Percentiles rank a stretch among this genome's conserved stretches.
Conservation (phyloP, 2,888 invertebrate genomes). For the Tiphia femorata region DNA sequence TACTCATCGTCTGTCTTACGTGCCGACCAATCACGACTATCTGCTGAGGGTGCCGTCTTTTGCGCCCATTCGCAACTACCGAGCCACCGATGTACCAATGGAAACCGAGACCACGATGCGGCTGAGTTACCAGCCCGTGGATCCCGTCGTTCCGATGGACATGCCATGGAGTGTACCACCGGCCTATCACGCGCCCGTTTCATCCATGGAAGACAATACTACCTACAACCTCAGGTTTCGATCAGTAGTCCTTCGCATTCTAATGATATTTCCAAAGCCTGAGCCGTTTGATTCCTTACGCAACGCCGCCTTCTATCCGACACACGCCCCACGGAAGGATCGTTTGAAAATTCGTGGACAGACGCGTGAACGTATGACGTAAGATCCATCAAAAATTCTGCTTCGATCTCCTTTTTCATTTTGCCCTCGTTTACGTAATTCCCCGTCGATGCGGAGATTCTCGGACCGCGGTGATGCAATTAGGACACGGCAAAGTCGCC, state of each 20-base stretch:
- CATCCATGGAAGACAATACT: conserved; percentile 55
- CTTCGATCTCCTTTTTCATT: no score
- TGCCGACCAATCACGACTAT: conserved; percentile 70
- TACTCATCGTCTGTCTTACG: conserved; percentile 75
- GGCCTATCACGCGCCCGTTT: conserved; percentile 49
- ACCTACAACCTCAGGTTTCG: conserved; percentile 63
- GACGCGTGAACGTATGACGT: no score
- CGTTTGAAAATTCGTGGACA: no score
- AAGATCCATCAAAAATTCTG: no score
- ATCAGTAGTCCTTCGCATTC: no score
- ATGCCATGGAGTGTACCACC: conserved; percentile 49
- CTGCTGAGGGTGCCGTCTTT: conserved; percentile 68
- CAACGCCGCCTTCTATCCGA: no score
- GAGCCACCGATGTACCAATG: conserved; percentile 71
- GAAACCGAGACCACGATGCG: conserved; percentile 72
- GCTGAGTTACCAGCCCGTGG: conserved; percentile 68
- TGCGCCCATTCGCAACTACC: conserved; percentile 70
- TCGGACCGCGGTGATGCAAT: no score
- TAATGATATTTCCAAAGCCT: background rate
- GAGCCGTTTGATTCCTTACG: background rate
- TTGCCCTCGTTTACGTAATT: no score
- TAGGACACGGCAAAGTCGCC: no score
- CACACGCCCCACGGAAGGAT: no score
- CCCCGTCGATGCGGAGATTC: no score
- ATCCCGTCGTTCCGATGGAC: conserved; percentile 31